Percentiles rank a stretch among this genome's conserved stretches.
Conservation (phyloP, 2,888 invertebrate species). For the Thera britannica region DNA sequence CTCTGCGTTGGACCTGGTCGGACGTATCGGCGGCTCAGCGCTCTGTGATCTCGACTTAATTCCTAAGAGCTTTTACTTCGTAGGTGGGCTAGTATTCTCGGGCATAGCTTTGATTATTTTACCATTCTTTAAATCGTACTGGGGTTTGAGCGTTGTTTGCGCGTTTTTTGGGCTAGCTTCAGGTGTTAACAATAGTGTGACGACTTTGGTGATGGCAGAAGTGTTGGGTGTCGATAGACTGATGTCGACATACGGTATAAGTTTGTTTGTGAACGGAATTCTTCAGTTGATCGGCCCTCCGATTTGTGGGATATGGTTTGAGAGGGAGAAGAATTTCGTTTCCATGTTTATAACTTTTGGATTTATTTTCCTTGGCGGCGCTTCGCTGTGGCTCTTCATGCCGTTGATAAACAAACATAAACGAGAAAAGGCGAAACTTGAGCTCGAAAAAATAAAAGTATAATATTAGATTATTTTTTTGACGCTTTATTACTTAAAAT, state of each 20-base stretch:
- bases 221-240: slow-evolving; percentile 92
- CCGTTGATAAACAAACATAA: slow-evolving; percentile 86
- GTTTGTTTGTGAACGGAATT: slow-evolving; percentile 93
- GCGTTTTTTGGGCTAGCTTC: slow-evolving; percentile 92
- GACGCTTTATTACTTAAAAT: slow-evolving; percentile 16
- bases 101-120: slow-evolving; percentile 90
- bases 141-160: slow-evolving; percentile 87
- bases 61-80: slow-evolving; percentile 92
- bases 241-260: slow-evolving; percentile 94
- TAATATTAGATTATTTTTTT: slow-evolving; percentile 33
- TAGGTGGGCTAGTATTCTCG: slow-evolving; percentile 91
- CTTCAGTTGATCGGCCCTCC: slow-evolving; percentile 93
- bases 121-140: slow-evolving; percentile 88
- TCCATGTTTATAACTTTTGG: slow-evolving; percentile 91
- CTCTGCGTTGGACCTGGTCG: slow-evolving; percentile 91
- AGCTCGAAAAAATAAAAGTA: slow-evolving; percentile 47
- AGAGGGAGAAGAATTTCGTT: slow-evolving; percentile 86
- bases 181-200: slow-evolving; percentile 93
- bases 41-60: slow-evolving; percentile 91
- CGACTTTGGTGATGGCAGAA: slow-evolving; percentile 94
- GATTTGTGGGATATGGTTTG: slow-evolving; percentile 90
- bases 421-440: slow-evolving; percentile 48
- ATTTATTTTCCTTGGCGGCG: slow-evolving; percentile 88
- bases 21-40: slow-evolving; percentile 93
- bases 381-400: slow-evolving; percentile 90